Evolutionary conservation across 2,113 vertebrate species (phyloP).

Genomic region (Crotalus viridis): DNA sequence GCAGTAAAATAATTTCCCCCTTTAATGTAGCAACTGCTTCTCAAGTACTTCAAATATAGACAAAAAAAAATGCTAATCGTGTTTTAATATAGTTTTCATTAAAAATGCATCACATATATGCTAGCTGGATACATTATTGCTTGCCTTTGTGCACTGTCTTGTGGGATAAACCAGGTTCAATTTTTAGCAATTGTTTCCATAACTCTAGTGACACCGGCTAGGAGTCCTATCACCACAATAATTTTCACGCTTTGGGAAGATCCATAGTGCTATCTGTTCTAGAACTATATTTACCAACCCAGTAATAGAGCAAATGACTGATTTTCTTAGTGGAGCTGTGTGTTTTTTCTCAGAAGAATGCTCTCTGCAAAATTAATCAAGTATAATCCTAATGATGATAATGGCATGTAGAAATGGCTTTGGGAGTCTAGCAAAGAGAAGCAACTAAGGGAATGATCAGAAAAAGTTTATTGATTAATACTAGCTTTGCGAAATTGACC

Average conservation of each 20-base stretch:
- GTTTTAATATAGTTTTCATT: not conserved
- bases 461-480: not conserved
- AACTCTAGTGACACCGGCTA: not conserved
- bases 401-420: not conserved
- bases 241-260: not conserved
- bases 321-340: not conserved
- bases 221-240: rapidly evolving
- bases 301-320: not conserved
- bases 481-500: not conserved
- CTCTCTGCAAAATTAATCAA: not conserved
- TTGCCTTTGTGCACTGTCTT: not conserved
- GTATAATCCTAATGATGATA: not conserved
- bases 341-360: not conserved
- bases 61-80: not conserved
- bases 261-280: not conserved
- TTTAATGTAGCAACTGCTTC: slow-evolving; percentile 12
- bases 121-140: not conserved
- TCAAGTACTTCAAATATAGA: not conserved
- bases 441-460: not conserved
- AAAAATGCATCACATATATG: not conserved
- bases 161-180: not conserved
- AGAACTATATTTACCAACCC: rapidly evolving
- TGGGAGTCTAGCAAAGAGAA: not conserved
- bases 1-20: not conserved
- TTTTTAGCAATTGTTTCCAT: not conserved